phyloP scores from a whole-genome alignment of 2,797 vertebrate species.

The Telmatherina bonti region DNA sequence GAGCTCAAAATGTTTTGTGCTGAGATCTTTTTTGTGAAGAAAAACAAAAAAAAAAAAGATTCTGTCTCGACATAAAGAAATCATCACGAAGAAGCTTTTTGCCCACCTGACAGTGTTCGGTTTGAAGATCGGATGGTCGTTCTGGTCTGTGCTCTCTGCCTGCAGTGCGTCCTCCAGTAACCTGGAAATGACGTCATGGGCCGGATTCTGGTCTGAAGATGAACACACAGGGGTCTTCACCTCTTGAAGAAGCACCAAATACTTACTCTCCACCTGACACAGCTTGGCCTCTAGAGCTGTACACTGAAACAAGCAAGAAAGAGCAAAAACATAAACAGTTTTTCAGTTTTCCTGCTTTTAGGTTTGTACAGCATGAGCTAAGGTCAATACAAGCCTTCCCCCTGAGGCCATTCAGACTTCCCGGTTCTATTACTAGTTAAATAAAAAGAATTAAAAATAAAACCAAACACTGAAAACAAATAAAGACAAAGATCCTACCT shows the following conservation, averaged over 20 bases:
- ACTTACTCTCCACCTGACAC: constrained; percentile 98
- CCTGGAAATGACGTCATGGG: constrained; percentile 90
- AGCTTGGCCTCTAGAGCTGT: constrained; percentile 93
- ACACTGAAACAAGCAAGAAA: constrained; percentile 78
- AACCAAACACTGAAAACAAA: not conserved
- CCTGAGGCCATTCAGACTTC: constrained; percentile 43
- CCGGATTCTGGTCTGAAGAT: constrained; percentile 87
- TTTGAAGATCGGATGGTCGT: constrained; percentile 88
- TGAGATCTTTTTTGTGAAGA: not conserved
- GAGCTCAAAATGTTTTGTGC: not conserved
- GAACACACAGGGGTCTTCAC: constrained; percentile 92
- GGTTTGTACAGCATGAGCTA: constrained; percentile 1
- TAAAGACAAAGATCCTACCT: constrained; percentile 81
- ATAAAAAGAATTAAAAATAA: too few species aligned
- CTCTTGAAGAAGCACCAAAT: constrained; percentile 95
- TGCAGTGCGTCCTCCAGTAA: constrained; percentile 94
- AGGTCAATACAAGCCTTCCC: constrained; percentile 46
- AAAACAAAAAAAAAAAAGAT: too few species aligned
- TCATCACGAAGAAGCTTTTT: not conserved
- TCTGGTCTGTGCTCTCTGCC: constrained; percentile 87
- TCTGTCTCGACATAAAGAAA: not conserved
- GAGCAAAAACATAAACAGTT: not conserved
- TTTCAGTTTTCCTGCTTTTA: constrained; percentile 14
- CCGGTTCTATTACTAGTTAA: constrained; percentile 39
- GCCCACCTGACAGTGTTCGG: constrained; percentile 91